Base-by-base conservation (phyloP, 2,113 vertebrate genomes). In the Guaruba guarouba region DNA sequence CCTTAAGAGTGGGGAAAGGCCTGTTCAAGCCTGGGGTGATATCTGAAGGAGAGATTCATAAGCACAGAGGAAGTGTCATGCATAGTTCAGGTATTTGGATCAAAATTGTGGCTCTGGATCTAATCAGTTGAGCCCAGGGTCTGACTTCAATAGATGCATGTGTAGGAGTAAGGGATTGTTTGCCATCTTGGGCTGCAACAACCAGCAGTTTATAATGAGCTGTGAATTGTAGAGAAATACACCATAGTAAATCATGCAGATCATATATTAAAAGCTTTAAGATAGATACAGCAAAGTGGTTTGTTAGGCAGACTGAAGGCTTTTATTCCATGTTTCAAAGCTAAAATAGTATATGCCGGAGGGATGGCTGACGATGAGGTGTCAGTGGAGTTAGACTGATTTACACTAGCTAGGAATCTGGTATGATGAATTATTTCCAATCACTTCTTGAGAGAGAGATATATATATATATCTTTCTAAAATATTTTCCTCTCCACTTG, bases 61-160 rank as follows among this genome's bases (percentile, higher is more conserved):
- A 83, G 54, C 33, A 49, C 41, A 89, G 80, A 77, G 79, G 82
- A 96, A 91, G 68, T 69, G n/a, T 80, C 73, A 13, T 35, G 68
- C 70, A 39, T 54, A 80, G 75, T 77, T 93, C 43, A 10, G 5
- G 68, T 82, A 31, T 80, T 67, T 83, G 82, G 51, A 81, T 83
- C 55, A 88, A 62, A 93, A 68, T 8, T 75, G 64, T 27, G n/a
- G 85, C 49, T 95, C 94, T 94, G 95, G 63, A 93, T 94, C 67
- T 78, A 82, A 95, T 94, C 85, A 86, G n/a, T 59, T 25, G 67
- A 93, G 71, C 51, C 13, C 46, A 81, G 35, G 15, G 13, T 78
- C 79, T 88, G 95, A 92, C 64, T 96, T 77, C 81, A 86, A 7
- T 63, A 59, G 71, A 39, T 46, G 13, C 0, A 2, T 39, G 6